Base-by-base conservation (phyloP, 2,113 vertebrate species). In the Thalassarche chlororhynchos region DNA sequence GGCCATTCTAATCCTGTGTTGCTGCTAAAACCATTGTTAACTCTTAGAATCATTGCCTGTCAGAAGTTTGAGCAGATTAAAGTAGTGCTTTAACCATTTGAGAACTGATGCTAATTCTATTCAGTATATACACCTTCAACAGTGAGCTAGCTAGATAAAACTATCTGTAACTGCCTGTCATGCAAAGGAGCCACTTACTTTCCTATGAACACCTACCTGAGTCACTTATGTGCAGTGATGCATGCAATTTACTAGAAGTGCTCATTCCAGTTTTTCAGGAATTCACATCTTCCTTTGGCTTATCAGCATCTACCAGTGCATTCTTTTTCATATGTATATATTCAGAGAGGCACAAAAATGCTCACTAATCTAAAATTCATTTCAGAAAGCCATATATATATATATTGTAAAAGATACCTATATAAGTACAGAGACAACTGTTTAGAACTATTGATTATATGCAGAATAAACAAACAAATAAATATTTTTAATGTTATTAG, bases 201-300 rank as follows among this genome's bases (percentile, higher is more conserved):
- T 52, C 29, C 31, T 87, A 20, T 21, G 34, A 85, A 65, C 34
- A 85, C 8, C 25, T 75, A 5, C n/a, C 51, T 94, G 55, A 90
- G 29, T 77, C 88, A 90, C 18, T 74, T 69, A 54, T 14, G 15
- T 71, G 20, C 36, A 86, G 9, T 1, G 17, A 62, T 13, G 14
- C 8, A 34, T 4, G 3, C 3, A 11, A 54, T 51, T 86, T 90
- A n/a, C 51, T 55, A n/a, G 10, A 88, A 44, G 46, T 15, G 9
- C 10, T 92, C 47, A 31, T 86, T 90, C 83, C 54, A 86, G 71
- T 94, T 96, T 93, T 95, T 92, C 92, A 88, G 71, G 79, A 94
- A 88, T 86, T 84, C 69, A 75, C 5, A 47, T 54, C 71, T 94
- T 86, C 54, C 18, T 88, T 80, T 86, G n/a, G 7, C 32, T 90